Base-by-base conservation (phyloP, 2,797 vertebrate species). In the Melopsittacus undulatus region DNA sequence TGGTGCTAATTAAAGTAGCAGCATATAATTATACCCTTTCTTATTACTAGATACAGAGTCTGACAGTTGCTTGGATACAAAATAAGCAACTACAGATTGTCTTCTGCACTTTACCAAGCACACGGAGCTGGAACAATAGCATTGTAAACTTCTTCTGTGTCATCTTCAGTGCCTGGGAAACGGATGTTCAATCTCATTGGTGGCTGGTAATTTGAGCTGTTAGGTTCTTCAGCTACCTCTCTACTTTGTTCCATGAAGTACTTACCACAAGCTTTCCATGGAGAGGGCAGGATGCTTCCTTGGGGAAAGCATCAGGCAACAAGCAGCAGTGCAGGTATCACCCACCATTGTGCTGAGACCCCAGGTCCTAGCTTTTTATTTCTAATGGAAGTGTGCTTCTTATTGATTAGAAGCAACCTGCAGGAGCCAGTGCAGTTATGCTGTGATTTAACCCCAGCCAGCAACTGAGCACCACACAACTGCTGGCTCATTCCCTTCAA, bases 1-100 rank as follows among this genome's bases (percentile, higher is more conserved):
- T 98, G 98, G 97, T 97, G 93, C 97, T 98, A 98, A 98, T 98
- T 98, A 98, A 98, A 98, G 97, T 96, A 98, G 97, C 97, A 96
- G 96, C 92, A 94, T 97, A 97, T 98, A 98, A 98, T 98, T 98
- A 97, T 95, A 98, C 95, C 97, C 96, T 98, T 98, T 98, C 98
- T 98, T 98, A 98, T 98, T 98, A 97, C 97, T 91, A 97, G 98
- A 97, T 98, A 97, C 90, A 73, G 96, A 97, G 97, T 97, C 97
- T 98, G 98, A 98, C 98, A 98, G 98, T 98, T 98, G 98, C 98
- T 98, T 98, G 98, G 98, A 97, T 98, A 98, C 98, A 97, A 98
- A 98, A 97, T 97, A 98, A 98, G 98, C 96, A 97, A 97, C 97
- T 97, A 87, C 96, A 97, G 97, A 97, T 96, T 97, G 97, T 63